Base-by-base conservation (phyloP, 2,113 vertebrate genomes). In the Halichoerus grypus region DNA sequence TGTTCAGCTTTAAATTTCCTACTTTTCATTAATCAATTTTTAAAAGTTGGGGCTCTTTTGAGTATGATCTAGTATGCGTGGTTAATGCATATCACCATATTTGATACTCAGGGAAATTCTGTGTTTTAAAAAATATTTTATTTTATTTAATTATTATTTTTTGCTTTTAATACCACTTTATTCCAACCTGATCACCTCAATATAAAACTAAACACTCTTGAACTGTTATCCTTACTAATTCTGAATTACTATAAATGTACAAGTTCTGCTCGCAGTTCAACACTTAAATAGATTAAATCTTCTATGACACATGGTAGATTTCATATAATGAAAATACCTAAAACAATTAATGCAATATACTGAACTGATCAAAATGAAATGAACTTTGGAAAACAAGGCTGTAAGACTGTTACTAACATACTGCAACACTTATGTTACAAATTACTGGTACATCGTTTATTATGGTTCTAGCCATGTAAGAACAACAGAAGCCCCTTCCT, bases 391-490 rank as follows among this genome's bases (percentile, higher is more conserved):
- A 99, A 99, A 98, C 98, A 98, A 99, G 96, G 97, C 97, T 98
- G 98, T 97, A 92, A 98, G 98, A 98, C 98, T 98, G 97, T 99
- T 99, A 99, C 97, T 98, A 98, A 99, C 98, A 98, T 98, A 98
- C 97, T 95, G 98, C 96, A 98, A 98, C 98, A 98, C 97, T 98
- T 98, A 98, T 97, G 98, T 98, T 99, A 99, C 98, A 99, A 98
- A 99, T 97, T 99, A 99, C 98, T 99, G 98, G 98, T 99, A 98
- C 99, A 99, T 98, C 98, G 98, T 99, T 99, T 99, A 99, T 99
- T 99, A 99, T 99, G 99, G 99, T 99, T 99, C 98, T 99, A 99
- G 97, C 98, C 99, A 97, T 99, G 98, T 97, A 99, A 98, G 99
- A 99, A 99, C 98, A 99, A 99, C 98, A 98, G 88, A 96, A 99